Base-by-base conservation (phyloP, 2,113 vertebrate species). In the Indicator maculatus region DNA sequence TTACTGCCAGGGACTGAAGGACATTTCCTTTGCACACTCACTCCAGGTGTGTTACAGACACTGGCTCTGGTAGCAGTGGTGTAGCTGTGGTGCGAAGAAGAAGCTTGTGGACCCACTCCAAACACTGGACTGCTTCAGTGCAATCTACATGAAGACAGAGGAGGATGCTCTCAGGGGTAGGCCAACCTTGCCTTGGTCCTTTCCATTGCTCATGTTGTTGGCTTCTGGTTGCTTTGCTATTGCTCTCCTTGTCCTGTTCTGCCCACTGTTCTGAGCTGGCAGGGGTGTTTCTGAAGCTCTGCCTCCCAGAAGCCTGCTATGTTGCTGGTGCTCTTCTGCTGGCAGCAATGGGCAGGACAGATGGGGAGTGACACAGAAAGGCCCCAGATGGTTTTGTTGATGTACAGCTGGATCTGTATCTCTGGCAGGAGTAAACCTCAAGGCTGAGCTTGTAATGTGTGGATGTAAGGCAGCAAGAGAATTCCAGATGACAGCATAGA, bases 121-220 rank as follows among this genome's bases (percentile, higher is more conserved):
- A 50, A 44, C 15, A 4, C 5, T 12, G 16, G 30, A 17, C 56
- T 55, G 45, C 65, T 81, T n/a, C 83, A 31, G 0, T 8, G 38
- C 1, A 1, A 26, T 39, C 16, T 11, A 2, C 5, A 0, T 2
- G 18, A 33, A 81, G n/a, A 33, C 11, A 60, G 59, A 59, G 11
- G 20, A 76, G 7, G n/a, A 18, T 30, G 60, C 10, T 64, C 26
- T 2, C 33, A 56, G 13, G 30, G 24, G 27, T 13, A n/a, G n/a
- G 14, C 17, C 53, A 53, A 31, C 36, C 41, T 64, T 17, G 6
- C 30, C 15, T 26, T 15, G 5, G 5, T n/a, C 44, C 26, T 81
- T 44, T 20, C 19, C 16, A 11, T 66, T 31, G 27, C 15, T 38
- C 9, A 17, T 28, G 31, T 38, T 38, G 0, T 33, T 31, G 6